Evolutionary conservation across 1,140 invertebrate genomes (phyloP).

Genomic region (Meloidogyne hapla): DNA sequence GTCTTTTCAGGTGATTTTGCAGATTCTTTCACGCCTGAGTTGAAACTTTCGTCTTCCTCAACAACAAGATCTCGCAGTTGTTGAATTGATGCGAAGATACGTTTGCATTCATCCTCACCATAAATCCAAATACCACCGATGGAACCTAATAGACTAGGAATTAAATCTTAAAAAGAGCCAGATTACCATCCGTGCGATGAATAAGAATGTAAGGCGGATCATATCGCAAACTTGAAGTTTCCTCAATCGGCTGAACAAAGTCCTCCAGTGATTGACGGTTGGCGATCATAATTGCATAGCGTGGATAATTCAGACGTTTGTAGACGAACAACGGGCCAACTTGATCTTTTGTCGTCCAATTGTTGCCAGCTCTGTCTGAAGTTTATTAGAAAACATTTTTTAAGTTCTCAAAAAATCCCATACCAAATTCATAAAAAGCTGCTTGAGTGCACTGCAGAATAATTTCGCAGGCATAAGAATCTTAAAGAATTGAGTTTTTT

Average conservation of each 20-base stretch:
- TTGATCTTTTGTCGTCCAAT: slow-evolving; percentile 43
- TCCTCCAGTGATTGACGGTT: slow-evolving; percentile 53
- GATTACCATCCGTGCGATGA: slow-evolving; percentile 42
- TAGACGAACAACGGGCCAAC: slow-evolving; percentile 51
- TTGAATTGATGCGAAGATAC: slow-evolving; percentile 13
- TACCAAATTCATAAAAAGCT: not conserved
- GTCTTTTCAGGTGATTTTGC: not conserved
- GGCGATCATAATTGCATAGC: slow-evolving; percentile 52
- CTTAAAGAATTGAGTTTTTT: not conserved
- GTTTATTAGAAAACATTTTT: not conserved
- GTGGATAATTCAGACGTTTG: slow-evolving; percentile 36
- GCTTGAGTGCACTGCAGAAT: not conserved
- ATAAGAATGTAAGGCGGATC: slow-evolving; percentile 51
- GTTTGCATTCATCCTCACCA: slow-evolving; percentile 38
- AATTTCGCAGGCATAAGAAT: not conserved
- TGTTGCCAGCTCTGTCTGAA: not conserved
- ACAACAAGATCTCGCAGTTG: not conserved
- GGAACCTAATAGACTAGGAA: slow-evolving; percentile 22
- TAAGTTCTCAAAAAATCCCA: not conserved
- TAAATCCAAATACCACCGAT: slow-evolving; percentile 35
- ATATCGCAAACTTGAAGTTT: slow-evolving; percentile 30
- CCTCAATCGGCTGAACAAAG: slow-evolving; percentile 45
- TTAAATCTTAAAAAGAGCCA: not conserved
- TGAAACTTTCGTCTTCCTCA: not conserved
- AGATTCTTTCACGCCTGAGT: not conserved